Percentiles rank a stretch among this genome's conserved stretches.
Conservation (phyloP, 2,113 vertebrate species). For the Ictalurus punctatus region DNA sequence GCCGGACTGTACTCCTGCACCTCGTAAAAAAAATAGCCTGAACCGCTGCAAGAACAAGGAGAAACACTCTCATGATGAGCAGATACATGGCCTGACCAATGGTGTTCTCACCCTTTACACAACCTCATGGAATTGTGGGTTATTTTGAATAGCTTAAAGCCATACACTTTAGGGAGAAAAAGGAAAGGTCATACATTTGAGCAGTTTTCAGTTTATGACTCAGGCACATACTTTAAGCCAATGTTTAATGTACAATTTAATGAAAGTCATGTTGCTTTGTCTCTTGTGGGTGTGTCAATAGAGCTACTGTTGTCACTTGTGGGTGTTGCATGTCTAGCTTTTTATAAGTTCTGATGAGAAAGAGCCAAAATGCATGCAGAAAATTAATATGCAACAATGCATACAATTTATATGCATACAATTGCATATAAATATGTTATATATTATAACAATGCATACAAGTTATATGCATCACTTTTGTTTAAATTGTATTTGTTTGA, state of each 20-base stretch:
- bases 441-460: too few relatives aligned
- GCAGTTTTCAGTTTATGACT: conserved; percentile 25
- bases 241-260: neutral
- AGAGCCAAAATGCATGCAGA: neutral
- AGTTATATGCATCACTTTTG: too few relatives aligned
- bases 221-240: neutral
- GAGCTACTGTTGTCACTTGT: neutral
- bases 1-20: neutral
- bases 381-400: too few relatives aligned
- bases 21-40: conserved; percentile 30
- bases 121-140: conserved; percentile 27
- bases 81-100: conserved; percentile 8
- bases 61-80: neutral
- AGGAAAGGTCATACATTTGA: conserved; percentile 37
- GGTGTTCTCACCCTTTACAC: conserved; percentile 2
- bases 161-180: neutral
- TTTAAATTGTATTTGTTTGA: too few relatives aligned
- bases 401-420: too few relatives aligned
- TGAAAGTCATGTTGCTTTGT: neutral
- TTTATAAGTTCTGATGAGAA: neutral
- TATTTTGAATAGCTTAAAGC: conserved; percentile 14
- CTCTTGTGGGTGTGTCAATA: neutral
- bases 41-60: neutral
- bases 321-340: neutral
- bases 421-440: too few relatives aligned